A percentile compares a stretch with the other conserved stretches of the same genome.
Evolutionary conservation across 2,797 vertebrate species (phyloP).

Genomic region (Hipposideros larvatus): DNA sequence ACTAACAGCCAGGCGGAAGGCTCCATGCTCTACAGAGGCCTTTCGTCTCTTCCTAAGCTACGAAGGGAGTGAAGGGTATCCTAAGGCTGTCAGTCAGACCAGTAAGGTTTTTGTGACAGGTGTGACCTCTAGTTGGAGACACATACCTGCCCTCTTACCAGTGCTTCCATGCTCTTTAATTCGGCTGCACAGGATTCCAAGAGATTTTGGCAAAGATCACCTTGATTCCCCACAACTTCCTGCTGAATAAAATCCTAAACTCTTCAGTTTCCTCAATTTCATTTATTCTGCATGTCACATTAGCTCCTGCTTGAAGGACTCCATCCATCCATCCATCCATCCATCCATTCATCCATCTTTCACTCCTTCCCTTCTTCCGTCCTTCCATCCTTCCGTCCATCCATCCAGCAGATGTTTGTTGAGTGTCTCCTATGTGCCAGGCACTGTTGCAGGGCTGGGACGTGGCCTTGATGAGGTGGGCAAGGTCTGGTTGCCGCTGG

Average conservation of each 20-base stretch:
- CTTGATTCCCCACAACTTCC: constrained; percentile 75
- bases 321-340: neutral
- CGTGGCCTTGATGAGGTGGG: neutral
- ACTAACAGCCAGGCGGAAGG: constrained; percentile 51
- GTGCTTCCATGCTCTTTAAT: constrained; percentile 82
- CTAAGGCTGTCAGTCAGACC: constrained; percentile 77
- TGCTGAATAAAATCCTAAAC: constrained; percentile 63
- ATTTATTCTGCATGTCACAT: constrained; percentile 50
- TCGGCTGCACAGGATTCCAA: constrained; percentile 81
- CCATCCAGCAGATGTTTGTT: neutral
- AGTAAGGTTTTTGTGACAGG: constrained; percentile 37
- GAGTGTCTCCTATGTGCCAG: neutral
- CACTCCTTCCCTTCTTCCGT: too few species aligned
- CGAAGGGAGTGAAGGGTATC: constrained; percentile 73
- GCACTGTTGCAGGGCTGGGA: neutral
- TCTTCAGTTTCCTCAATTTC: constrained; percentile 41
- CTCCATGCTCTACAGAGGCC: constrained; percentile 71
- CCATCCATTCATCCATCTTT: too few species aligned
- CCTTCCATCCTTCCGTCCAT: too few species aligned
- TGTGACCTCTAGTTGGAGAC: constrained; percentile 71
- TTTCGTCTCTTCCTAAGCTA: constrained; percentile 84
- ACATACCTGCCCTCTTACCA: constrained; percentile 83
- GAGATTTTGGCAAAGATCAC: constrained; percentile 80
- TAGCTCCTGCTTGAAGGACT: constrained; percentile 66
- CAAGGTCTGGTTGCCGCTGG: neutral